Base-by-base conservation (phyloP, 2,888 invertebrate species). In the Leptothorax acervorum region DNA sequence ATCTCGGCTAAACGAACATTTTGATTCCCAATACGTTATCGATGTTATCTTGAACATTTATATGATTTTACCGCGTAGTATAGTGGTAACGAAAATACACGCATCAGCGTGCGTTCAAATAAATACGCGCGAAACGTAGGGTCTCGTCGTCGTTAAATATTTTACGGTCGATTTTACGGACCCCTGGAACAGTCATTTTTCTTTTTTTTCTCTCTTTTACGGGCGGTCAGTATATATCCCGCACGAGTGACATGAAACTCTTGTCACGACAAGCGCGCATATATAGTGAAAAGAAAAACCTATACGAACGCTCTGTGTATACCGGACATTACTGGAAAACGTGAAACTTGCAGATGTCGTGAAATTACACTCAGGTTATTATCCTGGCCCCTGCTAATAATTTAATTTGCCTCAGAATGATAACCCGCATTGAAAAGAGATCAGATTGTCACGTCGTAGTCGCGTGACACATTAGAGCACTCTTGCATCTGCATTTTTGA, bases 91-190 rank as follows among this genome's bases (percentile, higher is more conserved):
- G 83, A 86, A 85, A 83, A 83, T 71, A 63, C 82, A 82, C 84
- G 83, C 74, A 39, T 82, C 63, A 42, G 53, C 87, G 86, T 88
- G 86, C 55, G 76, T 60, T 65, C 48, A 83, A 42, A 83, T 82
- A 85, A 42, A 87, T 85, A 86, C 66, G 84, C 74, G 66, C 71
- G 63, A 83, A 88, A 76, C 81, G 85, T 75, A 82, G 83, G 86
- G 82, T 82, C 82, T 73, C 82, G 83, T 74, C 82, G 85, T 85
- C 90, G 89, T 92, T 92, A 91, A 91, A 92, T 92, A 91, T 89
- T 92, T 92, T 92, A 91, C 88, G 89, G 85, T 71, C 85, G 87
- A 90, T 91, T 92, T 92, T 92, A 92, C 87, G 87, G 65, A 65
- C 66, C 86, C 85, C 84, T 75, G 82, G 83, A 63, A 70, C 79